phyloP scores from a whole-genome alignment of 2,888 invertebrate species.

The Drosophila ezoana region DNA sequence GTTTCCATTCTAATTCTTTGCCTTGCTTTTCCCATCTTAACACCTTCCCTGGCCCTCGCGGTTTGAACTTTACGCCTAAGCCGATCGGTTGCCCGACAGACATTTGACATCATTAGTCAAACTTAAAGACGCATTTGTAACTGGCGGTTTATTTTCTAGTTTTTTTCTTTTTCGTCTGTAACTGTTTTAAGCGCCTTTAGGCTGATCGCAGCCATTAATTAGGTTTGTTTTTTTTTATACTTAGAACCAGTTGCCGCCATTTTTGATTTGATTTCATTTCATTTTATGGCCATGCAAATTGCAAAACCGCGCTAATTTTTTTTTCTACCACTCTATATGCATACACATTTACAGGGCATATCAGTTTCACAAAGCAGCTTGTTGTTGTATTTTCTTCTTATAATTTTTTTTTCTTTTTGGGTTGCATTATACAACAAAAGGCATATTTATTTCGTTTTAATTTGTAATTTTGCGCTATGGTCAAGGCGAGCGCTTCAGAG shows the following conservation, averaged over 20 bases:
- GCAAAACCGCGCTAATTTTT: slow-evolving; percentile 79
- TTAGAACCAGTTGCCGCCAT: slow-evolving; percentile 65
- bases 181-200: slow-evolving; percentile 55
- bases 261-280: slow-evolving; percentile 52
- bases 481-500: slow-evolving; percentile 39
- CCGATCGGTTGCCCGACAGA: slow-evolving; percentile 54
- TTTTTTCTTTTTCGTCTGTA: slow-evolving; percentile 28
- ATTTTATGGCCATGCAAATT: slow-evolving; percentile 69
- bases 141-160: slow-evolving; percentile 29
- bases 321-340: slow-evolving; percentile 18
- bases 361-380: slow-evolving; percentile 63
- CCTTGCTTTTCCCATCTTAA: slow-evolving; percentile 40
- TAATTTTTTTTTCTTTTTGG: slow-evolving; percentile 29
- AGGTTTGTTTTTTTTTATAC: slow-evolving; percentile 4
- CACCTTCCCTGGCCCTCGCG: slow-evolving; percentile 55
- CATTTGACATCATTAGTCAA: slow-evolving; percentile 78
- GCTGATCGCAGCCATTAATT: slow-evolving; percentile 66
- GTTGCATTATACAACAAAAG: slow-evolving; percentile 67
- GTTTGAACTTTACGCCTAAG: slow-evolving; percentile 78
- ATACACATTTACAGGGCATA: slow-evolving; percentile 38
- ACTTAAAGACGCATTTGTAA: slow-evolving; percentile 75
- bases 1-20: background rate
- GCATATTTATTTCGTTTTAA: slow-evolving; percentile 79
- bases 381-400: slow-evolving; percentile 31
- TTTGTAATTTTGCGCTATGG: slow-evolving; percentile 79